Evolutionary conservation across 2,797 vertebrate species (phyloP), one percentile per base, ranked within the genome.

Genomic region (Eospalax fontanierii): DNA sequence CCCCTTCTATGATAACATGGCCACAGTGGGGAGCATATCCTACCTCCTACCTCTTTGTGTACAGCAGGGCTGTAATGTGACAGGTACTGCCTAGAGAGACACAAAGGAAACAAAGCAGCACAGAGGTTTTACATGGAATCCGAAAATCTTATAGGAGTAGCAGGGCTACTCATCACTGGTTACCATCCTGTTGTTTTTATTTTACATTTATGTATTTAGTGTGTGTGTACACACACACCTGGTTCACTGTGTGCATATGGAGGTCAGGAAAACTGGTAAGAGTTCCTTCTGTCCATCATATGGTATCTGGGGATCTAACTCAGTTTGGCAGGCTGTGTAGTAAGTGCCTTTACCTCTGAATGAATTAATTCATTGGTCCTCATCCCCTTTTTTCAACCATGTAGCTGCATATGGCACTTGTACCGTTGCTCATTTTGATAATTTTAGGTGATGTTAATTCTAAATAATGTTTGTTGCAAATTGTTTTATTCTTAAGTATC

Each of bases 61-160:
- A n/a, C n/a, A n/a, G n/a, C n/a, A n/a, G n/a, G n/a, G n/a, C n/a
- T n/a, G n/a, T n/a, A n/a, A n/a, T n/a, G n/a, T n/a, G n/a, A n/a
- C n/a, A n/a, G n/a, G n/a, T n/a, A n/a, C n/a, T n/a, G n/a, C n/a
- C n/a, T n/a, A n/a, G n/a, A n/a, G n/a, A n/a, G n/a, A n/a, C n/a
- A n/a, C n/a, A n/a, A n/a, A n/a, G n/a, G n/a, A n/a, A n/a, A n/a
- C n/a, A n/a, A n/a, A n/a, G n/a, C n/a, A n/a, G n/a, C n/a, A n/a
- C n/a, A n/a, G n/a, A n/a, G n/a, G n/a, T n/a, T n/a, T n/a, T n/a
- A n/a, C n/a, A n/a, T 79, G 79, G 46, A 28, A n/a, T n/a, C 10
- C n/a, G 43, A 78, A 73, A 96, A 82, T n/a, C 65, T 93, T 16
- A 10, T 33, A 30, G 73, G 28, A 88, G 11, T 80, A 73, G 59